These are phyloP conservation scores for Brachyhypopomus gauderio DNA, from an alignment of 2,113 vertebrate species.

Conservation along the genomic window DNA sequence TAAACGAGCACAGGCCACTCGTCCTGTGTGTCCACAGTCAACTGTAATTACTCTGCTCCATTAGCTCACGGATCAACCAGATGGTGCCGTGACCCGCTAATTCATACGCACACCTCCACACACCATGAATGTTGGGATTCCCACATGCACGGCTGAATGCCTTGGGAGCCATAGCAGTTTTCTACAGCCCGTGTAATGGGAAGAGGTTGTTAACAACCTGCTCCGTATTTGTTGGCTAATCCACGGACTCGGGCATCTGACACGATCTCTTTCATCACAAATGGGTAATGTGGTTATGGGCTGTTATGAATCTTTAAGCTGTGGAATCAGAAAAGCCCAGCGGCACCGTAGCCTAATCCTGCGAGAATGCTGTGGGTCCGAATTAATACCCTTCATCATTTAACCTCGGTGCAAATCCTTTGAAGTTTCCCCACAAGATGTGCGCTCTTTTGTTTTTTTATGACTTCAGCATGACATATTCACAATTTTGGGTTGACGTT, in stretches of 20 bases:
- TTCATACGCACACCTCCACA: slow-evolving; percentile 19
- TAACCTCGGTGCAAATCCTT: neutral
- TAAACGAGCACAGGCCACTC: slow-evolving; percentile 53
- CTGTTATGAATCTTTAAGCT: slow-evolving; percentile 15
- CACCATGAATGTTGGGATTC: slow-evolving; percentile 24
- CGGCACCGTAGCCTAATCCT: slow-evolving; percentile 21
- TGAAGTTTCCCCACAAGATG: neutral
- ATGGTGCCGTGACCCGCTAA: slow-evolving; percentile 67
- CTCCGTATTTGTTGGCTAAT: slow-evolving; percentile 68
- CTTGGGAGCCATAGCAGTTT: neutral
- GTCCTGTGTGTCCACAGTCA: slow-evolving; percentile 67
- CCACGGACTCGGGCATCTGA: slow-evolving; percentile 48
- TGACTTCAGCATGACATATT: neutral
- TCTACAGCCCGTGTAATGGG: neutral
- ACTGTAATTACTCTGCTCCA: slow-evolving; percentile 69
- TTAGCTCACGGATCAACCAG: slow-evolving; percentile 70
- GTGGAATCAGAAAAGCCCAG: slow-evolving; percentile 8
- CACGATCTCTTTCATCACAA: slow-evolving; percentile 62
- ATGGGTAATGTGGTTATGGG: slow-evolving; percentile 67
- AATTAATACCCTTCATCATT: slow-evolving; percentile 12
- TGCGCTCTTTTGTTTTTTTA: neutral
- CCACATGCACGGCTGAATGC: slow-evolving; percentile 26
- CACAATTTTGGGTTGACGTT: neutral
- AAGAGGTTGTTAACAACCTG: slow-evolving; percentile 12
- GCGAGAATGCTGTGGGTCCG: neutral